phyloP scores from a whole-genome alignment of 2,797 vertebrate genomes.

The Lerista edwardsae region DNA sequence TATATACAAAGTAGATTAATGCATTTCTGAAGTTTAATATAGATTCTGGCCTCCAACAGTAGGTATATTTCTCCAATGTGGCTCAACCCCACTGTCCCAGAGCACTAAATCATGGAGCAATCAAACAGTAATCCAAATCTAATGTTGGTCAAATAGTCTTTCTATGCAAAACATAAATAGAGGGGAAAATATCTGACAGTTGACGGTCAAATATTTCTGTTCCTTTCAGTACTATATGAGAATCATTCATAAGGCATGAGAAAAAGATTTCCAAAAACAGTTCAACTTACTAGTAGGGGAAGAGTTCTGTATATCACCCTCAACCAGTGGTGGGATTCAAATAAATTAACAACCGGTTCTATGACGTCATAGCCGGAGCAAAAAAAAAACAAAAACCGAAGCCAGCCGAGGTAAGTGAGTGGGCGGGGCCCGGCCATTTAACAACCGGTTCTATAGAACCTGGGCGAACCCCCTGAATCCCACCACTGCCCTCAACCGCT shows the following conservation, averaged over 20 bases:
- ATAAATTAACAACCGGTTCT: no score
- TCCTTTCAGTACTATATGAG: background rate
- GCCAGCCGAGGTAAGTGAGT: no score
- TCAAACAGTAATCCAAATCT: slow-evolving; percentile 35
- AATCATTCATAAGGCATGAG: background rate
- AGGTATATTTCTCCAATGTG: slow-evolving; percentile 44
- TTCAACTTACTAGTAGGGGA: background rate
- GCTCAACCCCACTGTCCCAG: slow-evolving; percentile 40
- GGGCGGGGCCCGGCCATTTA: no score
- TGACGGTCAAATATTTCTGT: background rate
- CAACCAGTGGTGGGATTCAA: no score
- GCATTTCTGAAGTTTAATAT: slow-evolving; percentile 46
- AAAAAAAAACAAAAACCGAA: no score
- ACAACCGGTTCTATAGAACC: no score
- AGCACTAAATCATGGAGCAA: slow-evolving; percentile 59
- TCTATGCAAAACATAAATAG: slow-evolving; percentile 39
- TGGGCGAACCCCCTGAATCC: no score
- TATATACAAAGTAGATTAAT: slow-evolving; percentile 55
- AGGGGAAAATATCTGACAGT: background rate
- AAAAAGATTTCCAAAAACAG: background rate
- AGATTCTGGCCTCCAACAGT: slow-evolving; percentile 45
- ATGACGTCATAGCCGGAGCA: no score
- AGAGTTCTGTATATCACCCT: no score
- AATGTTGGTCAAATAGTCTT: slow-evolving; percentile 32
- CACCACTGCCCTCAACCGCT: no score